Evolutionary conservation across 2,888 invertebrate genomes (phyloP).

Genomic region (Latrodectus hesperus): DNA sequence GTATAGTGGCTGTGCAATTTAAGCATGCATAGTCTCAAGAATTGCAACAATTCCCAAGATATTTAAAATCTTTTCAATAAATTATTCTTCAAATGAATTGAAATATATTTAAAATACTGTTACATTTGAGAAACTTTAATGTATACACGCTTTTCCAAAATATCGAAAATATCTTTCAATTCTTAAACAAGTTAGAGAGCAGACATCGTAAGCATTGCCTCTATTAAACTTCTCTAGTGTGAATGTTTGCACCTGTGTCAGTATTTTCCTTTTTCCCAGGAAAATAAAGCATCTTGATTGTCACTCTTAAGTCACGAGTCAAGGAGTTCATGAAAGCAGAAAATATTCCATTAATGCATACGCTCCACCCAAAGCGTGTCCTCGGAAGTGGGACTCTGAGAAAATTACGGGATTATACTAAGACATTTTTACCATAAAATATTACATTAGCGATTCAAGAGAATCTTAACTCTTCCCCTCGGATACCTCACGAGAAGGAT

Average conservation of each 20-base stretch:
- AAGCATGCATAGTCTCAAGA: too few species aligned
- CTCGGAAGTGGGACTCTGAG: neutral
- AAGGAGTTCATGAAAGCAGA: conserved; percentile 10
- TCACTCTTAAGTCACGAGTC: conserved; percentile 2
- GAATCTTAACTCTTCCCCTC: neutral
- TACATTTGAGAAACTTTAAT: too few species aligned
- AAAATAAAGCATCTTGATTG: conserved; percentile 2
- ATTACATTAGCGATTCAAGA: conserved; percentile 20
- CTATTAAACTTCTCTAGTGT: neutral
- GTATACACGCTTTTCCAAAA: too few species aligned
- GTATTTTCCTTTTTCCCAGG: conserved; percentile 1
- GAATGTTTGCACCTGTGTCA: neutral
- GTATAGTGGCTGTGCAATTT: too few species aligned
- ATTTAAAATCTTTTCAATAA: too few species aligned
- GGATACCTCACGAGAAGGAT: neutral
- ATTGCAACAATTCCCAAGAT: too few species aligned
- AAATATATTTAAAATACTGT: too few species aligned
- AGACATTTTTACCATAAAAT: conserved; percentile 17
- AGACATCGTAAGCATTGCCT: too few species aligned
- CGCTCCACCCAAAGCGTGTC: neutral
- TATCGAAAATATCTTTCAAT: too few species aligned
- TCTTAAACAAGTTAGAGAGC: too few species aligned
- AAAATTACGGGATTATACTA: neutral
- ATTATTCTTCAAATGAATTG: too few species aligned
- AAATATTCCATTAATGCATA: neutral